A percentile compares a stretch with the other conserved stretches of the same genome.
Evolutionary conservation across 1,140 invertebrate genomes (phyloP).

Genomic region (Trachelipus rathkii): DNA sequence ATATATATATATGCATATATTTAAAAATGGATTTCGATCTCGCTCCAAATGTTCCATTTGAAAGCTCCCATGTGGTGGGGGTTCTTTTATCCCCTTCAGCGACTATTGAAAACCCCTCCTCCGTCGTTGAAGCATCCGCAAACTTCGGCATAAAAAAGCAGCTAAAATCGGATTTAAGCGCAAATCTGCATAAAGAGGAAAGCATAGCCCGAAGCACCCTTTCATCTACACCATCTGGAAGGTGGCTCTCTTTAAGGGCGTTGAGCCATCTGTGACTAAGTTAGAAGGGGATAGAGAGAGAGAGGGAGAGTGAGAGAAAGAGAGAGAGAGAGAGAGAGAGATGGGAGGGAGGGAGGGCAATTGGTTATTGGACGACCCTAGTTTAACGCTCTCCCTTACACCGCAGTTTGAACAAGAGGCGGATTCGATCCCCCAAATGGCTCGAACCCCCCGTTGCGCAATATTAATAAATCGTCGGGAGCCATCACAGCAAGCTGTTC

Average conservation of each 20-base stretch:
- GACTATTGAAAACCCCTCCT: not conserved
- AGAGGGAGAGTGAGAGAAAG: not conserved
- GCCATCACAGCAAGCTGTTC: slow-evolving; percentile 7
- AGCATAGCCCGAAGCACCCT: slow-evolving; percentile 7
- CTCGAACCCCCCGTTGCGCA: not conserved
- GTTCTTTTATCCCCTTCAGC: not conserved
- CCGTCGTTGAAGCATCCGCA: not conserved
- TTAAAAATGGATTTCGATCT: too few species aligned
- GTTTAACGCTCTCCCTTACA: slow-evolving; percentile 2
- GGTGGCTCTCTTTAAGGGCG: slow-evolving; percentile 7
- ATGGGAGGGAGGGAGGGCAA: not conserved
- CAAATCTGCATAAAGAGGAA: slow-evolving; percentile 7
- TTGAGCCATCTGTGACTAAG: not conserved
- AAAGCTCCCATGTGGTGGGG: too few species aligned
- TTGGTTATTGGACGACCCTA: not conserved
- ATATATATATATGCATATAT: too few species aligned
- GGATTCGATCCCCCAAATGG: not conserved
- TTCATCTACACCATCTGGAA: slow-evolving; percentile 7
- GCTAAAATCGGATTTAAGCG: slow-evolving; percentile 6
- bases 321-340: not conserved
- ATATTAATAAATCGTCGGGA: slow-evolving; percentile 8
- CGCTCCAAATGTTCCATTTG: too few species aligned
- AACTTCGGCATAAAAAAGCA: slow-evolving; percentile 10
- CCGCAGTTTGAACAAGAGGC: not conserved
- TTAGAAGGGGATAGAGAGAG: too few species aligned